Evolutionary conservation across 2,113 vertebrate species (phyloP), one percentile per base, ranked within the genome.

Genomic region (Salvelinus fontinalis): DNA sequence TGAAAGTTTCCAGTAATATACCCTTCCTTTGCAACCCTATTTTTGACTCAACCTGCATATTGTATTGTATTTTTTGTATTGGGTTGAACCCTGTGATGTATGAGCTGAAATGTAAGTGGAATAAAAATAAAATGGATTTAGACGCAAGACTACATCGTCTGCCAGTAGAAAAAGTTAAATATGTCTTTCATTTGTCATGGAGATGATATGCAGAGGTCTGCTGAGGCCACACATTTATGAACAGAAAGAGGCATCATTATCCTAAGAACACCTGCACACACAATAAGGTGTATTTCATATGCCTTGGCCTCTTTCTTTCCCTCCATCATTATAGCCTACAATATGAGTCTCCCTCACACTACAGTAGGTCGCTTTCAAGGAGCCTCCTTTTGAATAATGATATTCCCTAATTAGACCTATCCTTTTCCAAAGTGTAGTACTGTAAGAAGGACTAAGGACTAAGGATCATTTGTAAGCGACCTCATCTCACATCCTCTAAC

Each of bases 301-400:
- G 62, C 68, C 75, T 6, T 27, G 79, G 79, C 71, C 76, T 16
- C 59, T 5, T 54, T 39, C 39, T 39, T 39, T 39, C 39, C 39
- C 39, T 44, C 9, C 39, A 44, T 39, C 51, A 54, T 54, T 14
- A 54, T 54, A 16, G 51, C 5, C 16, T 54, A 73, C 44, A 77
- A 71, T 29, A 44, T 44, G 9, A 85, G 59, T 75, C 57, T 72
- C 51, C 51, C 16, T 18, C 16, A 16, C 79, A 75, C 70, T 59
- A 48, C 71, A 73, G 29, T 12, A 67, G 79, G 73, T 70, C 75
- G 75, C 66, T 84, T 67, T 81, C 39, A 87, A 86, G 73, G 79
- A 73, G 65, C 67, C 22, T 81, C 81, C 87, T 90, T 88, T 88
- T 89, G 87, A 92, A 92, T 87, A 86, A 84, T 86, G 82, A 88